Percentiles rank a stretch among this genome's conserved stretches.
These are phyloP conservation scores for Sitta carolinensis DNA, from an alignment of 2,797 vertebrate genomes.

Conservation along the genomic window DNA sequence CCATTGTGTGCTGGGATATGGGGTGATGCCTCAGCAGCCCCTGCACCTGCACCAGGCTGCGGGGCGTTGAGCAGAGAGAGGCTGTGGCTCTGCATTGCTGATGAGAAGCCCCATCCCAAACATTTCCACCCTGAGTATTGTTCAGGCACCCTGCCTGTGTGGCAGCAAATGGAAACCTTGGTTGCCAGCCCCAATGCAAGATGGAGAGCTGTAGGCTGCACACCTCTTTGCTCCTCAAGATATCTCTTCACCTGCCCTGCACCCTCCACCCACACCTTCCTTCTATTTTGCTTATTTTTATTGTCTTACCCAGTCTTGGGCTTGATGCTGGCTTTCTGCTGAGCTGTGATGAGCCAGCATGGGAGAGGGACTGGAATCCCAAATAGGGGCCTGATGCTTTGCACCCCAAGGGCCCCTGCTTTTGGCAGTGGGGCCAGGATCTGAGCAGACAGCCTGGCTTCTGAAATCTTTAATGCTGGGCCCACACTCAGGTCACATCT, in stretches of 20 bases:
- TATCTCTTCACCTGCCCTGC: neutral
- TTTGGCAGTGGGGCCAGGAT: neutral
- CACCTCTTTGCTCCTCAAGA: neutral
- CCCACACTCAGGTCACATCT: neutral
- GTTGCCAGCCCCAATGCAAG: neutral
- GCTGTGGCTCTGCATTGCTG: neutral
- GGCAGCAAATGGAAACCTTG: neutral
- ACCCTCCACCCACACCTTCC: conserved; percentile 21
- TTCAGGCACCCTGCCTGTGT: neutral
- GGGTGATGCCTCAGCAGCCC: neutral
- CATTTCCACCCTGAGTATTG: neutral
- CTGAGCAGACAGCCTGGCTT: neutral
- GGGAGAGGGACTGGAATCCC: neutral
- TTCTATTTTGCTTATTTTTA: neutral
- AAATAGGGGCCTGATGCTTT: neutral
- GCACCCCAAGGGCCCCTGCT: neutral
- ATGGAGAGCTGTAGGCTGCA: neutral
- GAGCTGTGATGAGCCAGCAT: neutral
- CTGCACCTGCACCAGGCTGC: neutral
- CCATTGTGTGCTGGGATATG: neutral
- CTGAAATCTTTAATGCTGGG: neutral
- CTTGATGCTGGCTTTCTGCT: neutral
- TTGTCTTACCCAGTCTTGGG: neutral
- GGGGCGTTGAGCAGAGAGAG: neutral
- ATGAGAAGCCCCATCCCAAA: neutral